phyloP scores from a whole-genome alignment of 2,113 vertebrate species.

The Thermophis baileyi region DNA sequence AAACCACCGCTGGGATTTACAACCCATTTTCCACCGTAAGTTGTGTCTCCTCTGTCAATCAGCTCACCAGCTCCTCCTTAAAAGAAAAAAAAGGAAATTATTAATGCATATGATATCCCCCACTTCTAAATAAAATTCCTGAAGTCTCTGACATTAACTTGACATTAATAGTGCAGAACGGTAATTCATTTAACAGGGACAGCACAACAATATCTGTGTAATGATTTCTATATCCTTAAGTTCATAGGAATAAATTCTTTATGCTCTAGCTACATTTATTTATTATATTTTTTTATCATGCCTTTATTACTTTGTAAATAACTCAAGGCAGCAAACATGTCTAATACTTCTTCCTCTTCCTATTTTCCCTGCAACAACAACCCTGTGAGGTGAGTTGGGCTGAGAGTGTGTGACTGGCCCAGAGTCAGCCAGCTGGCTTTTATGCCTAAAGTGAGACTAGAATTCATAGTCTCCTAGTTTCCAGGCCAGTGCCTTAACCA shows the following conservation, averaged over 20 bases:
- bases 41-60: constrained; percentile 94
- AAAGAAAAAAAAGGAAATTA: constrained; percentile 7
- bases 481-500: not conserved
- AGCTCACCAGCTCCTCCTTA: constrained; percentile 86
- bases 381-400: not conserved
- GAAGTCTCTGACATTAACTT: not conserved
- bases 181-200: not conserved
- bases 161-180: not conserved
- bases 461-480: not conserved
- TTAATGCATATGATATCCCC: not conserved
- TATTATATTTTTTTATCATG: not conserved
- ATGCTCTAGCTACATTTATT: not conserved
- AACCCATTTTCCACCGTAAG: constrained; percentile 94
- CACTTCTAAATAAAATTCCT: not conserved
- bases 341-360: not conserved
- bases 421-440: too few relatives aligned
- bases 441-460: too few relatives aligned
- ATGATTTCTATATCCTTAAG: not conserved
- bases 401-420: too few relatives aligned
- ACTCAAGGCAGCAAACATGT: not conserved
- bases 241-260: not conserved
- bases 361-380: not conserved
- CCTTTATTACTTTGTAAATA: not conserved
- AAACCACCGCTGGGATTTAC: constrained; percentile 96
- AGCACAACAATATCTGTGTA: not conserved